A percentile compares a stretch with the other conserved stretches of the same genome.
Conservation (phyloP, 2,888 invertebrate genomes). For the Tillus elongatus region DNA sequence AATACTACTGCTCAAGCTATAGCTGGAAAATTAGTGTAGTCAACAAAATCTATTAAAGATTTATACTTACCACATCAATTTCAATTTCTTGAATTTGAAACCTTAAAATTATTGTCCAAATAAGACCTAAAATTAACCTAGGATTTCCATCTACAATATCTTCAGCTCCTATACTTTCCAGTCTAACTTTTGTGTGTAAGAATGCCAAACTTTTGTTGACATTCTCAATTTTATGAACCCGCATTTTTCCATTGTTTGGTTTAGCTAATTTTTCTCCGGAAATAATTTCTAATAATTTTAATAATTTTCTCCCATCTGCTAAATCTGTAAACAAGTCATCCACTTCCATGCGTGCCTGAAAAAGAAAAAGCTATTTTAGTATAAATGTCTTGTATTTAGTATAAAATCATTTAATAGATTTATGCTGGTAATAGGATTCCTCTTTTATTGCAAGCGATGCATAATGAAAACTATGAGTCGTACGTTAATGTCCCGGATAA, state of each 20-base stretch:
- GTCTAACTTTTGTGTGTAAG: constrained; percentile 88
- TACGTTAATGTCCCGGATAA: too few species aligned
- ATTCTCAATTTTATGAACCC: constrained; percentile 98
- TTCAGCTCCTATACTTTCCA: constrained; percentile 98
- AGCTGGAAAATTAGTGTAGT: too few species aligned
- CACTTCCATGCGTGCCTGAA: constrained; percentile 94
- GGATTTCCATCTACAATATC: constrained; percentile 99
- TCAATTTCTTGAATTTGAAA: constrained; percentile 99
- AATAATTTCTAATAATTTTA: constrained; percentile 94
- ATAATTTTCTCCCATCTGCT: constrained; percentile 85
- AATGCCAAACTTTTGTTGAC: constrained; percentile 96
- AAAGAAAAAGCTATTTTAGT: constrained; percentile 25
- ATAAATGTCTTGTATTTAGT: constrained; percentile 9
- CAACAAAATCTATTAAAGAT: too few species aligned
- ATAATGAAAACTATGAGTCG: too few species aligned
- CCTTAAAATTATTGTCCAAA: constrained; percentile 98
- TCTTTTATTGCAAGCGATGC: too few species aligned
- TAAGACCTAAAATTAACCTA: constrained; percentile 89
- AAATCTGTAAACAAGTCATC: constrained; percentile 94
- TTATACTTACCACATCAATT: constrained; percentile 77
- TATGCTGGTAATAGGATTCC: too few species aligned
- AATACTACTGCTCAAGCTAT: too few species aligned
- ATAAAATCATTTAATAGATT: too few species aligned
- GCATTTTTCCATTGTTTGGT: constrained; percentile 91
- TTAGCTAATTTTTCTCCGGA: constrained; percentile 95